Percentiles rank a stretch among this genome's conserved stretches.
Conservation (phyloP, 2,113 vertebrate genomes). For the Phyllopteryx taeniolatus region DNA sequence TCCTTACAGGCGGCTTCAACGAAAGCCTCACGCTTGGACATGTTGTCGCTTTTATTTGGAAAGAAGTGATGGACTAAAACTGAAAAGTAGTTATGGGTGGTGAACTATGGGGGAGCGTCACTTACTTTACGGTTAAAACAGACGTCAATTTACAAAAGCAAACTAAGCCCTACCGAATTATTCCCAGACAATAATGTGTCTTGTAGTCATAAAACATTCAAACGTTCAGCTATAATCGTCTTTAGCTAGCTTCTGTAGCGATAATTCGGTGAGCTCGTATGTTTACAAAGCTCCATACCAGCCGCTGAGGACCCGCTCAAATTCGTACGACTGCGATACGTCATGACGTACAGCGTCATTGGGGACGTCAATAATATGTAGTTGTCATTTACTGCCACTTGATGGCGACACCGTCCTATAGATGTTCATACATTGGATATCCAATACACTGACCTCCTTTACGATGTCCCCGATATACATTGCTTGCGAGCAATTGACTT, state of each 20-base stretch:
- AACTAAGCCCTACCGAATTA: accelerated
- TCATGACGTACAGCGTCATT: slow-evolving; percentile 34
- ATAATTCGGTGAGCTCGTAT: background rate
- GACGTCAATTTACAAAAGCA: slow-evolving; percentile 11
- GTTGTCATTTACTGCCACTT: background rate
- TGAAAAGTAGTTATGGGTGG: background rate
- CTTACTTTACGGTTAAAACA: slow-evolving; percentile 30
- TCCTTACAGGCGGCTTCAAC: slow-evolving; percentile 74
- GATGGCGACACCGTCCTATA: slow-evolving; percentile 36
- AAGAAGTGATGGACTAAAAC: too few relatives aligned
- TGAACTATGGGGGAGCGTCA: background rate
- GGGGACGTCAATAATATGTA: background rate
- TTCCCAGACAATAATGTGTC: accelerated
- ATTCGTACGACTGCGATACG: slow-evolving; percentile 42
- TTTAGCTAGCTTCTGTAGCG: slow-evolving; percentile 16
- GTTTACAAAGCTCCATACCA: slow-evolving; percentile 9
- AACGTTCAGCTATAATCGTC: accelerated
- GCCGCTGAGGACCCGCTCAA: slow-evolving; percentile 56
- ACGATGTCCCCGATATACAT: too few relatives aligned
- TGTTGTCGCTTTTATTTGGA: slow-evolving; percentile 29
- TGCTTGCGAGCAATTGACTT: too few relatives aligned
- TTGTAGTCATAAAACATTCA: accelerated
- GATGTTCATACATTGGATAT: background rate
- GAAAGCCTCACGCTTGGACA: slow-evolving; percentile 81
- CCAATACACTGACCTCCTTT: background rate